Base-by-base conservation (phyloP, 1,140 invertebrate species). In the Procambarus clarkii region DNA sequence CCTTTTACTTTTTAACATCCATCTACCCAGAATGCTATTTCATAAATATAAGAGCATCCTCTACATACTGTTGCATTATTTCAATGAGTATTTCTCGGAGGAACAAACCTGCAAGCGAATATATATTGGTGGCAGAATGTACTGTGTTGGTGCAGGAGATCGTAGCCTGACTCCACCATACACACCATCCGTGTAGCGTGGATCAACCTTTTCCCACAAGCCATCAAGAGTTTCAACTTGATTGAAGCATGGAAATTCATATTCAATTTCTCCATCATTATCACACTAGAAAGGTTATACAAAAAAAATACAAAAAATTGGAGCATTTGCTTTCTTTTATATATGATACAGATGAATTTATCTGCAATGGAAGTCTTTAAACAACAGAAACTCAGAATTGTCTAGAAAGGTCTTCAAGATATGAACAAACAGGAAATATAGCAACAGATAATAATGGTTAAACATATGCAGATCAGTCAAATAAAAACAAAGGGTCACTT, bases 161-260 rank as follows among this genome's bases (percentile, higher is more conserved):
- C 95, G 95, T 18, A 97, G 94, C 74, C 96, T 94, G 71, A 97
- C 94, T 69, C 97, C 97, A 24, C 96, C 96, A 93, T 97, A 97
- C 54, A 96, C 95, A 50, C 95, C 94, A 82, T 95, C 94, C 5
- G 92, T 94, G 92, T 96, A 96, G 64, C 95, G 94, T 24, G 95
- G 94, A 93, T 96, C 95, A 93, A 96, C 95, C 54, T 95, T 95
- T 92, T 96, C 96, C 97, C 97, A 98, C 44, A 97, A 94, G 60
- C 97, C 97, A 54, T 96, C 96, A 21, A 97, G 94, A 15, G 96
- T 96, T 94, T 97, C 97, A 13, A 96, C 95, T 76, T 97, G 95
- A 94, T 97, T 97, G 93, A 97, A 96, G 93, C 96, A 96, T 1
- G 97, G 97, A 94, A 98, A 97, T 95, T 98, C 97, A 94, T 97